A percentile compares a stretch with the other conserved stretches of the same genome.
Conservation (phyloP, 2,797 vertebrate genomes). For the Acrossocheilus wenchowensis region DNA sequence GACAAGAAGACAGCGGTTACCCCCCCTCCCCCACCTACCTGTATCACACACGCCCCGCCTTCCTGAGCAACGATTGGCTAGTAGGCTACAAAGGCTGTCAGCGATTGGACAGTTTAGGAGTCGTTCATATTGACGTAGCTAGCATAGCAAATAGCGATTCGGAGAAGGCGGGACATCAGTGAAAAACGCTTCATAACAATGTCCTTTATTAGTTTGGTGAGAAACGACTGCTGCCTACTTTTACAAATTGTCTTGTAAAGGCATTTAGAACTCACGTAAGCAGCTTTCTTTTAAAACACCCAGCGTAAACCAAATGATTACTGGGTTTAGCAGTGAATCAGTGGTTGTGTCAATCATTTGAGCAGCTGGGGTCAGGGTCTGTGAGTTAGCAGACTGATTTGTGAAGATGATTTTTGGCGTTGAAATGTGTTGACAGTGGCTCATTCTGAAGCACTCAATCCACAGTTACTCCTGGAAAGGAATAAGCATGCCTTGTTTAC, state of each 20-base stretch:
- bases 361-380: background rate
- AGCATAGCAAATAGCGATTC: background rate
- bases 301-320: background rate
- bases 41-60: background rate
- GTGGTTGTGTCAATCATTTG: background rate
- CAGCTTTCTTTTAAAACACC: background rate
- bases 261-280: background rate
- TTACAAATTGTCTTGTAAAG: background rate
- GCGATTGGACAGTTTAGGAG: background rate
- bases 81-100: background rate
- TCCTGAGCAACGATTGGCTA: conserved; percentile 20
- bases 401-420: background rate
- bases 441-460: background rate
- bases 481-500: conserved; percentile 2
- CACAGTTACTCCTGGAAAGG: background rate
- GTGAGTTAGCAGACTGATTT: background rate
- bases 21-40: background rate
- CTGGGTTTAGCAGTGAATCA: background rate
- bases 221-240: background rate
- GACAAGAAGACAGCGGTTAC: background rate
- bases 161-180: background rate
- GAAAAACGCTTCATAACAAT: background rate
- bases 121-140: background rate
- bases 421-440: conserved; percentile 1
- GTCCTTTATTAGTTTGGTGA: background rate